Evolutionary conservation across 2,113 vertebrate species (phyloP).

Genomic region (Poeciliopsis occidentalis): DNA sequence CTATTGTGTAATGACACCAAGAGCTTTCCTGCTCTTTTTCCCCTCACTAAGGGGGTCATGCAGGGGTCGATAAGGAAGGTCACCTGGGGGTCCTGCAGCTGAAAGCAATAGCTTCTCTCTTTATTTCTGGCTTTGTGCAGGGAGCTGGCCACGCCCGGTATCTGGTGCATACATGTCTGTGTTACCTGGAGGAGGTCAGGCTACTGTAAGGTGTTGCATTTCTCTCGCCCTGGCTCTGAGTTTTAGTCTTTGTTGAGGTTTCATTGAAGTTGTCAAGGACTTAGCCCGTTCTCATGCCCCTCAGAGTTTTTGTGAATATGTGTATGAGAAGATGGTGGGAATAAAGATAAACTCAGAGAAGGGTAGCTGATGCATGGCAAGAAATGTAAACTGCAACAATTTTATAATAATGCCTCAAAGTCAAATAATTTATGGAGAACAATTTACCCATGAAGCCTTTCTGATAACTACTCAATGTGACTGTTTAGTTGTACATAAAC

Average conservation of each 20-base stretch:
- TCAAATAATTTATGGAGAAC: conserved; percentile 49
- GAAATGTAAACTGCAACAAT: conserved; percentile 63
- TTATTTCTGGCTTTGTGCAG: conserved; percentile 76
- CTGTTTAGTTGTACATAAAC: conserved; percentile 69
- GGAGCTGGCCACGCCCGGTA: conserved; percentile 75
- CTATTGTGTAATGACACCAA: conserved; percentile 67
- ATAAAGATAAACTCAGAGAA: conserved; percentile 38
- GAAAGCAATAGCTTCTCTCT: conserved; percentile 77
- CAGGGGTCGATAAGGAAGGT: conserved; percentile 72
- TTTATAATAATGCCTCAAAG: conserved; percentile 52
- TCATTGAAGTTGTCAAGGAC: conserved; percentile 75
- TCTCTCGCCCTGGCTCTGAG: conserved; percentile 61
- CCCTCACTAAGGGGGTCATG: conserved; percentile 62
- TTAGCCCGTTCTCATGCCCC: conserved; percentile 76
- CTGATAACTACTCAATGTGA: conserved; percentile 47
- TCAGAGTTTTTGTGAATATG: conserved; percentile 15
- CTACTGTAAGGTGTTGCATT: conserved; percentile 80
- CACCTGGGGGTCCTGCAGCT: conserved; percentile 74
- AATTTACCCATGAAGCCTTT: conserved; percentile 58
- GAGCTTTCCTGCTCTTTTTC: conserved; percentile 62
- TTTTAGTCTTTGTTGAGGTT: conserved; percentile 73
- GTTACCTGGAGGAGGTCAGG: conserved; percentile 67
- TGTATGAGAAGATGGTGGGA: not conserved
- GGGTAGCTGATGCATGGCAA: conserved; percentile 36
- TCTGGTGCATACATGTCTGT: conserved; percentile 70